phyloP scores from a whole-genome alignment of 2,113 vertebrate species.

The Tiliqua scincoides region DNA sequence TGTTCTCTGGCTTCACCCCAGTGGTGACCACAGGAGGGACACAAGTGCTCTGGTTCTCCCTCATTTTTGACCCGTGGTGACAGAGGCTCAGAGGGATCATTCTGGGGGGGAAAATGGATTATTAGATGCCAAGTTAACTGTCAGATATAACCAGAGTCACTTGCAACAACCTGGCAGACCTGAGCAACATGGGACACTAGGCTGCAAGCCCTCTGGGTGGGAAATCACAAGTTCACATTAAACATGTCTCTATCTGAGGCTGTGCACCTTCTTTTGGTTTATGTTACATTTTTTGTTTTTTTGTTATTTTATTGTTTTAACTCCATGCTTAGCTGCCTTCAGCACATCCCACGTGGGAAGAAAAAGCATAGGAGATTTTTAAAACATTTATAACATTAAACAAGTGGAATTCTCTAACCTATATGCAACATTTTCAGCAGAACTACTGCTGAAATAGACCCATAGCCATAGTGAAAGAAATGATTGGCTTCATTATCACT shows the following conservation, averaged over 20 bases:
- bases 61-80: slow-evolving; percentile 24
- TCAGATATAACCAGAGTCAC: not conserved
- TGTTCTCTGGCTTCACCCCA: slow-evolving; percentile 40
- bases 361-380: too few species aligned
- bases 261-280: too few species aligned
- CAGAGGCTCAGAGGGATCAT: slow-evolving; percentile 9
- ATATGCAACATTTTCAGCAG: too few species aligned
- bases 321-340: too few species aligned
- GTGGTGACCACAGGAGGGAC: slow-evolving; percentile 16
- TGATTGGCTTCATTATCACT: not conserved
- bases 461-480: not conserved
- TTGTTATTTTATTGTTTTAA: too few species aligned
- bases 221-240: rapidly evolving
- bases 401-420: too few species aligned
- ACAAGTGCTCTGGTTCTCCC: slow-evolving; percentile 27
- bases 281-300: too few species aligned
- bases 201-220: not conserved
- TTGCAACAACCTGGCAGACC: not conserved
- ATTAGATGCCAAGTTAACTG: not conserved
- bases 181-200: not conserved
- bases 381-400: too few species aligned
- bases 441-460: too few species aligned
- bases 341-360: too few species aligned
- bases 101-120: not conserved
- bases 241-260: not conserved